Base-by-base conservation (phyloP, 1,140 invertebrate genomes). In the Drosophila murphyi region DNA sequence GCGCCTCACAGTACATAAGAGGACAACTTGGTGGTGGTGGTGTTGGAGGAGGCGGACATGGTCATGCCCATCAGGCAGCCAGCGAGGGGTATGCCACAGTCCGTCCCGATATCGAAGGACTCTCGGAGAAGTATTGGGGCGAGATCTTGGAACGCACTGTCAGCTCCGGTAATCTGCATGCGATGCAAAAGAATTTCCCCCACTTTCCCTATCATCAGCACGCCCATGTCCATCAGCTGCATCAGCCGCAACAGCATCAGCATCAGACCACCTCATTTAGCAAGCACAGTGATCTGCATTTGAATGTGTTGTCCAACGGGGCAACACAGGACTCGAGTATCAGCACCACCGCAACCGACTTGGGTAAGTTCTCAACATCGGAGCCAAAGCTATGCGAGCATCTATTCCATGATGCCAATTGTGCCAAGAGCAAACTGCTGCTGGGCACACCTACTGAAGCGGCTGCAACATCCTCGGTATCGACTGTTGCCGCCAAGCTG, bases 91-190 rank as follows among this genome's bases (percentile, higher is more conserved):
- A 69, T 83, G 87, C 79, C 35, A 72, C 79, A 32, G 75, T 88
- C 29, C 80, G 94, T 52, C 94, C 94, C 43, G 95, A 95, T 81
- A 94, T 95, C 57, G 95, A 96, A 82, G 95, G 95, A 3, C 93
- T 96, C 1, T 95, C 95, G n/a, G 95, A 96, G 88, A 96, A 96
- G 91, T 96, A 96, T 83, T 96, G 95, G 95, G 95, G 95, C 32
- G 95, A 96, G 93, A 96, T 96, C 74, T 92, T 96, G 35, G 95
- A 96, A 89, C 93, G 95, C 8, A 96, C 95, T 1, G 94, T 96
- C 6, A 96, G 95, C 35, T 95, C 95, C 2, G 95, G 93, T 63
- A 96, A 95, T 47, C 92, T 96, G 8, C 95, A 95, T 82, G 94
- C 94, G 32, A 93, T 95, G 62, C 95, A 95, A 74, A 94, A 94